Evolutionary conservation across 2,113 vertebrate genomes (phyloP).

Genomic region (Erythrolamprus reginae): DNA sequence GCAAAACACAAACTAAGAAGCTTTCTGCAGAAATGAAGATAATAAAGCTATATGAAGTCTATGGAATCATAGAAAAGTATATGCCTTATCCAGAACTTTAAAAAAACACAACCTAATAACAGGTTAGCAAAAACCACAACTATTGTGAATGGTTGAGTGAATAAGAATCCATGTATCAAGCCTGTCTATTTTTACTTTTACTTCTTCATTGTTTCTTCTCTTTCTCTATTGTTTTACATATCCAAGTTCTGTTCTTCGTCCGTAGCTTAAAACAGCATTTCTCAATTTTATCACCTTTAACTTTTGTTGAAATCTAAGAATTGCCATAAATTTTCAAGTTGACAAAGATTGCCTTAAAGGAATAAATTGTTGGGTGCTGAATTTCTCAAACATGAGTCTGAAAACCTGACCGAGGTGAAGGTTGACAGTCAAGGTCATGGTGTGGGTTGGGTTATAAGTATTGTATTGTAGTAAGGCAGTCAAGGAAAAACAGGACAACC

Average conservation of each 20-base stretch:
- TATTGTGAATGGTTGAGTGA: not conserved
- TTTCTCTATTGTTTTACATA: not conserved
- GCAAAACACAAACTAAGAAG: not conserved
- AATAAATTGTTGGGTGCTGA: not conserved
- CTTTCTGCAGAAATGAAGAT: not conserved
- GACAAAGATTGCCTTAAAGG: not conserved
- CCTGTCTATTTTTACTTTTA: not conserved
- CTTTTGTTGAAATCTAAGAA: not conserved
- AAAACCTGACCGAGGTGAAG: not conserved
- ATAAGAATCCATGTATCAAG: not conserved
- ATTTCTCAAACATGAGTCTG: not conserved
- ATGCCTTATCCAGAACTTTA: not conserved
- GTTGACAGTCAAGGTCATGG: not conserved
- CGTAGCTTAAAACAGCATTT: not conserved
- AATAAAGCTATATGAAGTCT: not conserved
- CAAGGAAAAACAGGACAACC: not conserved
- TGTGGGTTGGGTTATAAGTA: not conserved
- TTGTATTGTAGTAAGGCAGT: not conserved
- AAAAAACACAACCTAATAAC: not conserved
- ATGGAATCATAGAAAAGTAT: not conserved
- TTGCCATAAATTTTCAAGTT: not conserved
- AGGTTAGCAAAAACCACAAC: not conserved
- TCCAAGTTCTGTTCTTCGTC: not conserved
- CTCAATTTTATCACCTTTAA: not conserved
- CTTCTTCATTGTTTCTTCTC: not conserved